These are phyloP conservation scores for Pogonophryne albipinna DNA, from an alignment of 2,797 vertebrate species.

Conservation along the genomic window DNA sequence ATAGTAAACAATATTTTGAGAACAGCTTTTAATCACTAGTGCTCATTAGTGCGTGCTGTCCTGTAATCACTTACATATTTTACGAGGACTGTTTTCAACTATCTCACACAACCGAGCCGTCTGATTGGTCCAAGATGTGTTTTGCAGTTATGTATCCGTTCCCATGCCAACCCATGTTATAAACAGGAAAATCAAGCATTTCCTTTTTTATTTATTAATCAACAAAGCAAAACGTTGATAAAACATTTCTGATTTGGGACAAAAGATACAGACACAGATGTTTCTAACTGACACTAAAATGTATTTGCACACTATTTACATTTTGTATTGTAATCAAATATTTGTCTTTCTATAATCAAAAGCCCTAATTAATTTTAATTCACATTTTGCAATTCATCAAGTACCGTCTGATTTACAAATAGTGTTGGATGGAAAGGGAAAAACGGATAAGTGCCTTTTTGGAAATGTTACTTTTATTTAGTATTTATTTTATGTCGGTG, in stretches of 20 bases:
- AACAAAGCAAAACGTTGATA: constrained; percentile 23
- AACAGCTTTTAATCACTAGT: not conserved
- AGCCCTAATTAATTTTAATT: not conserved
- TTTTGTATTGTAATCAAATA: not conserved
- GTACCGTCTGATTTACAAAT: not conserved
- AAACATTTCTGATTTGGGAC: not conserved
- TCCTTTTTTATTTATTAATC: not conserved
- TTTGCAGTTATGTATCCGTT: constrained; percentile 42
- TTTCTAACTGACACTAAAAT: not conserved
- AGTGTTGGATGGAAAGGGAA: not conserved
- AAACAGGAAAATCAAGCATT: constrained; percentile 45
- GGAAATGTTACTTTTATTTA: not conserved
- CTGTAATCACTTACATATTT: constrained; percentile 30
- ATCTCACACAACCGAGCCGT: constrained; percentile 16
- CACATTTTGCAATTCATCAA: not conserved
- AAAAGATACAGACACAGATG: constrained; percentile 4
- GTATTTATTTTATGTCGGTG: not conserved
- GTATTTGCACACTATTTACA: not conserved
- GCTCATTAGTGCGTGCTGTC: not conserved
- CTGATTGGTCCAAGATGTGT: constrained; percentile 62
- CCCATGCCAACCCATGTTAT: constrained; percentile 30
- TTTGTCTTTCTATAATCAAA: not conserved
- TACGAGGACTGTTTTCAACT: constrained; percentile 26
- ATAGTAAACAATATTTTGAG: not conserved
- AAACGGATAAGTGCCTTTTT: not conserved